A percentile compares a stretch with the other conserved stretches of the same genome.
phyloP scores from a whole-genome alignment of 2,888 invertebrate species.

The Syritta pipiens region DNA sequence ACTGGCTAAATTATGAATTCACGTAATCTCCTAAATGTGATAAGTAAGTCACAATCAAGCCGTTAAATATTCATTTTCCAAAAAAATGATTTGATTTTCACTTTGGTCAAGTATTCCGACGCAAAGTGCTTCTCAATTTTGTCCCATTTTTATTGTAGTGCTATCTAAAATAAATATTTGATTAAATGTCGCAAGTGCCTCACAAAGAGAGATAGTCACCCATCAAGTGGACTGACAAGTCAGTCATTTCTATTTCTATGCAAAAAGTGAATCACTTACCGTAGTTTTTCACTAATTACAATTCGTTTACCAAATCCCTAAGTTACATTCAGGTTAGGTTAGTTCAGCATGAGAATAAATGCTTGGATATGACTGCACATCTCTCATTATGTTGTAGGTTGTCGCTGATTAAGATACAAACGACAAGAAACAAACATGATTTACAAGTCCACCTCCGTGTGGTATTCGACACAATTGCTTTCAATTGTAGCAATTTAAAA shows the following conservation, averaged over 20 bases:
- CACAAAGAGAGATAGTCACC: conserved; percentile 1
- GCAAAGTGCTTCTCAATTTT: background rate
- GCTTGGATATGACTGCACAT: no score
- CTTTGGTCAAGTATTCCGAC: background rate
- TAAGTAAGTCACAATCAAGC: conserved; percentile 12
- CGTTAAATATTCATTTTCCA: conserved; percentile 6
- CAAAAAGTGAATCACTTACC: no score
- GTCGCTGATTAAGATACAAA: conserved; percentile 2
- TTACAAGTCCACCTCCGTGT: conserved; percentile 51
- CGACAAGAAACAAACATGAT: conserved; percentile 31
- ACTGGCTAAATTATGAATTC: conserved; percentile 5
- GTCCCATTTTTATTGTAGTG: conserved; percentile 6
- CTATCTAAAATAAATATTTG: conserved; percentile 36
- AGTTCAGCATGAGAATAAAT: no score
- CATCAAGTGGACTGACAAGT: background rate
- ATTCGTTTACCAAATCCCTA: no score
- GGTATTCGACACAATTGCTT: conserved; percentile 60
- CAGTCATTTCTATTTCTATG: conserved; percentile 9
- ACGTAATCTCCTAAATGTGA: conserved; percentile 13
- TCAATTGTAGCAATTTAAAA: conserved; percentile 76
- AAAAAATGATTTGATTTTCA: background rate
- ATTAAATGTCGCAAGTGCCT: conserved; percentile 36
- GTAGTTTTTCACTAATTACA: no score
- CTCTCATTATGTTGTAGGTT: conserved; percentile 18
- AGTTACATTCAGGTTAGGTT: no score